Conservation (phyloP, 64 coral and sea anemone species). For the Montipora efflorescens region DNA sequence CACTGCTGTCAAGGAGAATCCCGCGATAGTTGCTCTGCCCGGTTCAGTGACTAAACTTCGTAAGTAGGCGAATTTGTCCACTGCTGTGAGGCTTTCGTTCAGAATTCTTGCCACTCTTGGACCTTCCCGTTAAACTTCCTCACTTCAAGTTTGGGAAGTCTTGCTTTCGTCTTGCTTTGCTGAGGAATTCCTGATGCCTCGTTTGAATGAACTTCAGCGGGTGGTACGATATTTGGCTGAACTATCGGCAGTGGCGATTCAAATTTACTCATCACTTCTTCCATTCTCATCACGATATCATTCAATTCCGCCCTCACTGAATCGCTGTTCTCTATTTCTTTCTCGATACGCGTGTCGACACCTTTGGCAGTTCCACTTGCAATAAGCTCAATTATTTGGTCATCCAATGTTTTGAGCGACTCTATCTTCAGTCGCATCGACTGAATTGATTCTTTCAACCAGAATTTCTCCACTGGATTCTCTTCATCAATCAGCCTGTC, state of each 20-base stretch:
- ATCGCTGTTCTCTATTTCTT: background rate
- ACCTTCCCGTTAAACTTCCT: conserved; percentile 49
- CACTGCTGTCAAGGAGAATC: conserved; percentile 20
- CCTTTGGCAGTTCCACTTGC: background rate
- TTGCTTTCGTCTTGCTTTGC: background rate
- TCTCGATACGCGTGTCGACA: background rate
- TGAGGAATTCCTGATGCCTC: background rate
- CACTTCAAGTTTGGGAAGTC: conserved; percentile 49
- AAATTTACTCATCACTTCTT: background rate
- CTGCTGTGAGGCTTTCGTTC: background rate
- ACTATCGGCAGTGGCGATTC: background rate
- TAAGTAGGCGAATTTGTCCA: conserved; percentile 67
- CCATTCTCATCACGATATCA: background rate
- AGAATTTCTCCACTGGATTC: background rate
- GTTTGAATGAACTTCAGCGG: background rate
- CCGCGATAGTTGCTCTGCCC: conserved; percentile 32
- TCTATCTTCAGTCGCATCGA: background rate
- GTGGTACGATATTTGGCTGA: background rate
- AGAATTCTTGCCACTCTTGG: conserved; percentile 52
- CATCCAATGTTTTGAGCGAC: background rate
- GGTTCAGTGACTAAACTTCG: conserved; percentile 35
- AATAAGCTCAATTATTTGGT: background rate
- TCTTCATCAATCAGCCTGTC: no score
- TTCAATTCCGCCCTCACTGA: background rate
- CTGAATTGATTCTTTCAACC: background rate